Percentiles rank a stretch among this genome's conserved stretches.
phyloP scores from a whole-genome alignment of 1,140 invertebrate genomes.

The Aphis craccivora region DNA sequence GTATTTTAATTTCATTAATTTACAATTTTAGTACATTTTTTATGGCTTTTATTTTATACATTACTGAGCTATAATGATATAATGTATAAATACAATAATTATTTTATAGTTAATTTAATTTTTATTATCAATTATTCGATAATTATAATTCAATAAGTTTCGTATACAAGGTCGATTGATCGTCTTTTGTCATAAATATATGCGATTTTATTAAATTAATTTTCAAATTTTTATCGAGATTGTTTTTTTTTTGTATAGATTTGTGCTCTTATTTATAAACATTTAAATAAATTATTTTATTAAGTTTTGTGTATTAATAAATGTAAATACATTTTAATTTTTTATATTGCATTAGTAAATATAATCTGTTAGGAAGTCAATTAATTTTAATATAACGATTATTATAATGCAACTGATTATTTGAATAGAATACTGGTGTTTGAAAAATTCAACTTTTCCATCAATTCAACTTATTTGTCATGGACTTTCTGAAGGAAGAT shows the following conservation, averaged over 20 bases:
- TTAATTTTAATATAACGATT: background rate
- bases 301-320: background rate
- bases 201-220: background rate
- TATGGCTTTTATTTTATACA: background rate
- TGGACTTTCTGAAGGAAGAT: background rate
- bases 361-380: background rate
- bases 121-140: background rate
- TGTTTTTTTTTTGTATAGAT: background rate
- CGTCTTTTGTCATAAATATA: background rate
- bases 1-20: conserved; percentile 24
- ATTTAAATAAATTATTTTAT: background rate
- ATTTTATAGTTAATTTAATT: background rate
- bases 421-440: background rate
- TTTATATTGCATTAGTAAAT: background rate
- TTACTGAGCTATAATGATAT: background rate
- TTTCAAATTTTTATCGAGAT: background rate
- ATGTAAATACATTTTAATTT: background rate
- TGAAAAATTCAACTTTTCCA: background rate
- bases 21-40: conserved; percentile 23
- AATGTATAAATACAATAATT: background rate
- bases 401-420: background rate
- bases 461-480: background rate
- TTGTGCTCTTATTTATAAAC: background rate
- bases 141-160: background rate
- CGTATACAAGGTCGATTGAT: background rate